These are phyloP conservation scores for Melanotaenia boesemani DNA, from an alignment of 2,797 vertebrate genomes.

Conservation along the genomic window DNA sequence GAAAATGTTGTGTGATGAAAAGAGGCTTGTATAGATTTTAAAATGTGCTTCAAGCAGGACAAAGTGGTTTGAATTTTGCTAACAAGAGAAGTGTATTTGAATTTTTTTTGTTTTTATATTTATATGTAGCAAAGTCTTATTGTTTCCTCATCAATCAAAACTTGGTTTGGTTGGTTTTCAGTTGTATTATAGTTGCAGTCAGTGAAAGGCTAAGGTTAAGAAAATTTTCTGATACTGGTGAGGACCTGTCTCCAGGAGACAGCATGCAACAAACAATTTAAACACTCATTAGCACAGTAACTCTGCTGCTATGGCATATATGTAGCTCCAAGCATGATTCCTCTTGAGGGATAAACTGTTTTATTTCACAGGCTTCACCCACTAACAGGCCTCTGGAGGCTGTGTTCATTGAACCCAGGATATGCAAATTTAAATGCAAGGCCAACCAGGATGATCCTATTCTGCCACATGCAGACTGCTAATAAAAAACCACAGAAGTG, in stretches of 20 bases:
- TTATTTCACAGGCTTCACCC: conserved; percentile 40
- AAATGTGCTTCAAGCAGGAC: neutral
- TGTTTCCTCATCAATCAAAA: neutral
- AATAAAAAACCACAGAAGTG: conserved; percentile 17
- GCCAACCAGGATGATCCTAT: conserved; percentile 33
- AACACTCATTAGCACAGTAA: conserved; percentile 5
- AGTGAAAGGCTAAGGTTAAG: neutral
- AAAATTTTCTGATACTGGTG: conserved; percentile 5
- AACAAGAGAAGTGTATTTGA: neutral
- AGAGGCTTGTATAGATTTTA: neutral
- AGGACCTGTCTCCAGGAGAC: neutral
- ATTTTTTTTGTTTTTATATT: neutral
- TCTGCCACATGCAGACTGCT: conserved; percentile 13
- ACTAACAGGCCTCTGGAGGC: conserved; percentile 43
- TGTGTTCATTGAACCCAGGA: conserved; percentile 43
- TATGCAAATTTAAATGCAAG: conserved; percentile 47
- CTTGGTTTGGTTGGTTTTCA: neutral
- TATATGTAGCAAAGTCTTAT: neutral
- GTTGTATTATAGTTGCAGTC: neutral
- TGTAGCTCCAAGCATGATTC: conserved; percentile 6
- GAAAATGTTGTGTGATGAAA: conserved; percentile 19
- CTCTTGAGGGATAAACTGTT: conserved; percentile 34
- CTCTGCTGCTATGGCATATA: neutral
- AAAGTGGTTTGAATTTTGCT: neutral
- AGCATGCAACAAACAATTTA: conserved; percentile 1